phyloP scores from a whole-genome alignment of 2,888 invertebrate genomes.

The Mimumesa dahlbomi region DNA sequence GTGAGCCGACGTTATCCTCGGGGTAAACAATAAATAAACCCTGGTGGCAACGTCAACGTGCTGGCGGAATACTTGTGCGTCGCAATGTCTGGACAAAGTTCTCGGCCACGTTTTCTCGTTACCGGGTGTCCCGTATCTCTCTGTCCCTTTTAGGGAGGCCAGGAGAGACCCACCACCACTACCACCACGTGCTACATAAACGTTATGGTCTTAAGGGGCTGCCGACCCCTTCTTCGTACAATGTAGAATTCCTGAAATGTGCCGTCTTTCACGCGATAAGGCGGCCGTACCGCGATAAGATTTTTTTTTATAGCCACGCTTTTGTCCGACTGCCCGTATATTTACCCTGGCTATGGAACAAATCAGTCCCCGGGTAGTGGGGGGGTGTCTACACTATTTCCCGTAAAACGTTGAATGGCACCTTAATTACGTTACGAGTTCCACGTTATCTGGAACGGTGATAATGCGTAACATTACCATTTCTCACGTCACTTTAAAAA shows the following conservation, averaged over 20 bases:
- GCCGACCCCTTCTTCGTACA: slow-evolving; percentile 42
- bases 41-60: slow-evolving; percentile 17
- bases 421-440: slow-evolving; percentile 39
- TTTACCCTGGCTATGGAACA: slow-evolving; percentile 45
- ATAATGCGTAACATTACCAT: too few relatives aligned
- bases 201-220: slow-evolving; percentile 64
- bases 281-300: slow-evolving; percentile 58
- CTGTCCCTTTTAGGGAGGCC: slow-evolving; percentile 33
- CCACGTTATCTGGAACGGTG: too few relatives aligned
- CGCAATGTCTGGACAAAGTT: slow-evolving; percentile 18
- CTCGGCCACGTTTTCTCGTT: slow-evolving; percentile 57
- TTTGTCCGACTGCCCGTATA: slow-evolving; percentile 52
- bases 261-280: slow-evolving; percentile 64
- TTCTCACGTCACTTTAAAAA: too few relatives aligned
- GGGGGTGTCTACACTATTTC: too few relatives aligned
- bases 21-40: slow-evolving; percentile 64
- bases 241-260: slow-evolving; percentile 60
- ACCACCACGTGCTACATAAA: slow-evolving; percentile 58
- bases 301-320: slow-evolving; percentile 53
- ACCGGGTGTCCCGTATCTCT: slow-evolving; percentile 50
- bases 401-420: neutral
- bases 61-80: neutral
- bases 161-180: too few relatives aligned
- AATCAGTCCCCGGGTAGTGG: slow-evolving; percentile 43
- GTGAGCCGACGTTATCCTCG: slow-evolving; percentile 44